These are phyloP conservation scores for Octopus sinensis DNA, from an alignment of 1,140 invertebrate species.

Conservation along the genomic window DNA sequence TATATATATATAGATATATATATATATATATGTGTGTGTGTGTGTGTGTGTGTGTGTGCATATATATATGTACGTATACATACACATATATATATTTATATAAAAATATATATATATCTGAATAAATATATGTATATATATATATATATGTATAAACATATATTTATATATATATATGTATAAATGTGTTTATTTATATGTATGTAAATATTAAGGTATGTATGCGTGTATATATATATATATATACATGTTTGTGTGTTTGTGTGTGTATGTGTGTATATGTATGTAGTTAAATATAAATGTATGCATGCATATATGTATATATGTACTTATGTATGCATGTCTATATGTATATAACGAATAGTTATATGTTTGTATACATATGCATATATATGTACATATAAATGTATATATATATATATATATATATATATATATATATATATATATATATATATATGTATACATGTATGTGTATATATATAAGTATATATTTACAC, in stretches of 20 bases:
- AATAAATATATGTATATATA: not conserved
- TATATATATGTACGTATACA: not conserved
- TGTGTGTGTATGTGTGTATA: no score
- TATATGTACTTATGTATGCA: not conserved
- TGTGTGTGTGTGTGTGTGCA: not conserved
- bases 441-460: not conserved
- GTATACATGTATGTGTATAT: not conserved
- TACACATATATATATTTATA: slow-evolving; percentile 9
- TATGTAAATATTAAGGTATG: not conserved
- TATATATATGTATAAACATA: not conserved
- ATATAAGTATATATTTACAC: not conserved
- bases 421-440: not conserved
- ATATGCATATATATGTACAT: no score
- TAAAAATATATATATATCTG: slow-evolving; percentile 4
- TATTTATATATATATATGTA: not conserved
- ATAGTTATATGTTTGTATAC: no score
- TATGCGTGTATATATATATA: slow-evolving; percentile 2
- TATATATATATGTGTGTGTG: no score
- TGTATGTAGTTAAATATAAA: no score
- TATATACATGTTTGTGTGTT: not conserved
- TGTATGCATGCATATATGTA: not conserved
- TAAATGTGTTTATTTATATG: not conserved
- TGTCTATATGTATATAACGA: no score
- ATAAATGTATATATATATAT: not conserved
- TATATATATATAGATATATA: no score